Evolutionary conservation across 2,888 invertebrate species (phyloP).

Genomic region (Synergus japonicus): DNA sequence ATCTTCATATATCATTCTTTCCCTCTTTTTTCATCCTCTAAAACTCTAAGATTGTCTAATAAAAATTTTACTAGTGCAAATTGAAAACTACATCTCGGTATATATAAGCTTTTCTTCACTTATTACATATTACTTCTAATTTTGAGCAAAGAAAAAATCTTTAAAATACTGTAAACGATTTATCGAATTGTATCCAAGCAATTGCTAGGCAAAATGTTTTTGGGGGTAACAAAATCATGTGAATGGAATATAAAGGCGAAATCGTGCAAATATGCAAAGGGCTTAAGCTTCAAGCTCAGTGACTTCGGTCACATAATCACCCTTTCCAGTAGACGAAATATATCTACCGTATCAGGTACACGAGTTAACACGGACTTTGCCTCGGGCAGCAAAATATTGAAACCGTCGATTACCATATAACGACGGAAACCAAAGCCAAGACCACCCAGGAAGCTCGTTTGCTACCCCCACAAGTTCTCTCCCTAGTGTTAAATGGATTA

Average conservation of each 20-base stretch:
- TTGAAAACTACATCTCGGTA: too few relatives aligned
- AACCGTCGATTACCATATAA: constrained; percentile 50
- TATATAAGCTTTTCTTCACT: too few relatives aligned
- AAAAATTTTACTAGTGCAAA: too few relatives aligned
- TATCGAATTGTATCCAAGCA: neutral
- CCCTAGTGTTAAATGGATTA: neutral
- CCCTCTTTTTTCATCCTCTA: too few relatives aligned
- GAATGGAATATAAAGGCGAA: neutral
- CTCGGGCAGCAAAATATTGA: constrained; percentile 51
- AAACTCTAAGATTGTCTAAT: too few relatives aligned
- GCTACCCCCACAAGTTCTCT: neutral
- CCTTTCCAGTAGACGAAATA: neutral
- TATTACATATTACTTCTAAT: neutral
- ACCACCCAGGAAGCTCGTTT: constrained; percentile 31
- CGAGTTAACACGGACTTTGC: constrained; percentile 5
- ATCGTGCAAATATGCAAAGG: neutral
- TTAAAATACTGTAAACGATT: neutral
- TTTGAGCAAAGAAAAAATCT: neutral
- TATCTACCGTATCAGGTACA: neutral
- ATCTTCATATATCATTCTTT: too few relatives aligned
- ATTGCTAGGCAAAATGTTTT: neutral
- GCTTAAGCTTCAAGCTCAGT: neutral
- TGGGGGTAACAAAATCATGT: neutral
- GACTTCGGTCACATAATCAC: neutral
- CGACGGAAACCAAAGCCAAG: constrained; percentile 21